Evolutionary conservation across 2,888 invertebrate genomes (phyloP), one percentile per base, ranked within the genome.

Genomic region (Chaitophorus viminalis): DNA sequence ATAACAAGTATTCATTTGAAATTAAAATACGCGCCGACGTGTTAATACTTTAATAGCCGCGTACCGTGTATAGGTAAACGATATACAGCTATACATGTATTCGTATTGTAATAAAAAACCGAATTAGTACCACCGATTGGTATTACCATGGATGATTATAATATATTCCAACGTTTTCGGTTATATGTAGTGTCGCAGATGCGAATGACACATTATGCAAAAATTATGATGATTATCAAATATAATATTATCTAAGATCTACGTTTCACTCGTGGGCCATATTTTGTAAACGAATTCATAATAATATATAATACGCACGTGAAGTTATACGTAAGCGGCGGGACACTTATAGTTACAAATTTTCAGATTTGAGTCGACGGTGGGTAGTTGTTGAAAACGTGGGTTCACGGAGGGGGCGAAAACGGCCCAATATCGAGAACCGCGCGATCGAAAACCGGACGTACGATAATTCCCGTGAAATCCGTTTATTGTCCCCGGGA

Each of bases 61-160:
- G 39, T 36, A 36, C 5, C 31, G 6, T 33, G 54, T 78, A 33
- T n/a, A n/a, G n/a, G n/a, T n/a, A n/a, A n/a, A n/a, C n/a, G n/a
- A n/a, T n/a, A n/a, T n/a, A n/a, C n/a, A n/a, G n/a, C n/a, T n/a
- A n/a, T n/a, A n/a, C n/a, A n/a, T n/a, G n/a, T 33, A 78, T n/a
- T 60, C 1, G 46, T 46, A 78, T 25, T 25, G 33, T 78, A n/a
- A 33, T 78, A 60, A 60, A 78, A 78, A 78, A 78, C 11, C 21
- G 21, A 75, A 74, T 25, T 60, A 33, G 14, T 33, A 18, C 21
- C 33, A 18, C 21, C 33, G 54, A 78, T 78, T 78, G 54, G 33
- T 54, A 54, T n/a, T n/a, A n/a, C n/a, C n/a, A 39, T 11, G 39
- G 39, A 8, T 60, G 60, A 36, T 21, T 21, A 60, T 25, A 5